A percentile compares a stretch with the other conserved stretches of the same genome.
phyloP scores from a whole-genome alignment of 2,888 invertebrate genomes.

The Trissolcus brochymenae region DNA sequence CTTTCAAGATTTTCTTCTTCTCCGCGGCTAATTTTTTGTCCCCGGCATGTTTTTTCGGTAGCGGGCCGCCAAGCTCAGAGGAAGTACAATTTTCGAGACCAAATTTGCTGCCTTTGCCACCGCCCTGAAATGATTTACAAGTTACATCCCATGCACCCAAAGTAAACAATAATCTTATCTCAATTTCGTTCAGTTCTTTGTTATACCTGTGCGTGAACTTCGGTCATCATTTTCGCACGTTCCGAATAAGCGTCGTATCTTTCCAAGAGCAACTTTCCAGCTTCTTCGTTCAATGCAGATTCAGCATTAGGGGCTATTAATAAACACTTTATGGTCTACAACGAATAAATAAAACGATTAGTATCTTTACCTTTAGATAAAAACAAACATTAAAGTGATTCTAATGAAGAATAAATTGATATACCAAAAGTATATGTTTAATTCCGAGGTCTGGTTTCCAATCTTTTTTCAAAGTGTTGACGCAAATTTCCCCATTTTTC shows the following conservation, averaged over 20 bases:
- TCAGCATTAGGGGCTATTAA: constrained; percentile 98
- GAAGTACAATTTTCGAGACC: constrained; percentile 73
- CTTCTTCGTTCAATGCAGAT: constrained; percentile 97
- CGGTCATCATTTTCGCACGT: constrained; percentile 92
- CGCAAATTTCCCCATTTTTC: constrained; percentile 95
- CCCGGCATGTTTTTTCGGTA: constrained; percentile 90
- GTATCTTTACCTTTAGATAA: background rate
- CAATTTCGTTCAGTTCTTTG: background rate
- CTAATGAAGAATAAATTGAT: constrained; percentile 50
- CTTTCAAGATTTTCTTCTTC: constrained; percentile 86
- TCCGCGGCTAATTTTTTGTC: constrained; percentile 85
- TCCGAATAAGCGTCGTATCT: constrained; percentile 95
- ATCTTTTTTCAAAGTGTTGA: constrained; percentile 96
- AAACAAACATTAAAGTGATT: constrained; percentile 1
- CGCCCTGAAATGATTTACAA: constrained; percentile 59
- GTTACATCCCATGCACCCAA: background rate
- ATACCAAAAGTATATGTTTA: constrained; percentile 92
- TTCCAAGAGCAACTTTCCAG: constrained; percentile 93
- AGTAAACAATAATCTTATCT: background rate
- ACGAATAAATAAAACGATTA: constrained; percentile 44
- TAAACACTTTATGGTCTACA: constrained; percentile 93
- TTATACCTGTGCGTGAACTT: constrained; percentile 88
- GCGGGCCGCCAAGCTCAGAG: constrained; percentile 81
- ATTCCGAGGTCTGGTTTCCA: constrained; percentile 98
- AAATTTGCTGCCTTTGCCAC: constrained; percentile 74